Base-by-base conservation (phyloP, 2,113 vertebrate species). In the Rhizomys pruinosus region DNA sequence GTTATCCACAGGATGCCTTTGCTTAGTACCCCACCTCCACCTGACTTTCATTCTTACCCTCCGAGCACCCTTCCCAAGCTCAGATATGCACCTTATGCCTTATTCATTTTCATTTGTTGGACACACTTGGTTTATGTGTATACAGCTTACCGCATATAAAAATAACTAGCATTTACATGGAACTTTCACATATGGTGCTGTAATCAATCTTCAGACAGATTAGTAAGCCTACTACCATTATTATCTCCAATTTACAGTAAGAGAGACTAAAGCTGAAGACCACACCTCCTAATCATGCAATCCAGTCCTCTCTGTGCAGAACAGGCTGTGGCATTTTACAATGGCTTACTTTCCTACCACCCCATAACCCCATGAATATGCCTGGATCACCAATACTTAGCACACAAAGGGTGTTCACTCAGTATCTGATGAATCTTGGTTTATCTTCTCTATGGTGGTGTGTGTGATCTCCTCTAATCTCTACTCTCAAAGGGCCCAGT, bases 141-240 rank as follows among this genome's bases (percentile, higher is more conserved):
- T 2, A 68, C 0, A 81, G 57, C 64, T 86, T 77, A 79, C 39
- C 87, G 85, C 80, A 89, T 72, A 66, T 81, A 94, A 69, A 74
- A 81, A 39, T 55, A 89, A 71, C 7, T 27, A 42, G 72, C 32
- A 82, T 69, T 68, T 92, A 55, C 29, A 55, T 55, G 55, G 63
- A 39, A n/a, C 44, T 78, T n/a, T 55, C 74, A 68, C 66, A 87
- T 66, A 90, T 37, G 72, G 84, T 32, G 66, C 47, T 79, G 63
- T 29, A 80, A 79, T 94, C 66, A 71, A 92, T 42, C 13, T 93
- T 87, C 61, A 61, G 29, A 42, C 55, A 82, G 17, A 52, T 93
- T 77, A 42, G 39, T 1, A 64, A 61, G n/a, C 19, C 64, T 81
- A 74, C 74, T 79, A 55, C 17, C 13, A 34, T 20, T 37, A 44